Evolutionary conservation across 30 jellyfish, hydroid and myxozoan species (phyloP).

Genomic region (Mastigias papua): DNA sequence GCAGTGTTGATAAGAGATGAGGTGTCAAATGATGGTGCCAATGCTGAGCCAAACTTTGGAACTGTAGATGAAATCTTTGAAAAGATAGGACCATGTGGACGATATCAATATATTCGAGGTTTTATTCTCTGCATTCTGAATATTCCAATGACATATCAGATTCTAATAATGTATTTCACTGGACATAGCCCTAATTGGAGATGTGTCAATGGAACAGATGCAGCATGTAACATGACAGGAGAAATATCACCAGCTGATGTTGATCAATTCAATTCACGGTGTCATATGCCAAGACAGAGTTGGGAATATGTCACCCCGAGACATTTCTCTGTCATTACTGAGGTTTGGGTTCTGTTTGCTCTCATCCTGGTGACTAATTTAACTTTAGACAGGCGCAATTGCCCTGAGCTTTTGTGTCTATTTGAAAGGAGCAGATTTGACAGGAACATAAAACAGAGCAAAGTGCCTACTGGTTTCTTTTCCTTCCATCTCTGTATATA

Average conservation of each 20-base stretch:
- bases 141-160: conserved; percentile 64
- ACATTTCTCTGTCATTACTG: conserved; percentile 66
- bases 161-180: conserved; percentile 77
- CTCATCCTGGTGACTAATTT: background rate
- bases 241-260: conserved; percentile 50
- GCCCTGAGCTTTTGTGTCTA: background rate
- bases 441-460: no score
- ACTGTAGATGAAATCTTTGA: conserved; percentile 66
- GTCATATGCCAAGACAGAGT: conserved; percentile 62
- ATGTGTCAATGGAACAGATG: conserved; percentile 50
- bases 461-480: no score
- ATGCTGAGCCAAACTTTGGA: conserved; percentile 1
- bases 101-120: conserved; percentile 61
- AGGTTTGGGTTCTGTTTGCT: conserved; percentile 63
- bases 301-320: conserved; percentile 72
- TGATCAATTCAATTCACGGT: conserved; percentile 58
- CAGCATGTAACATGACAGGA: conserved; percentile 28
- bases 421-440: no score
- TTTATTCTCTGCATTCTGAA: conserved; percentile 32
- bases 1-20: conserved; percentile 1
- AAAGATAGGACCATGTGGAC: conserved; percentile 86
- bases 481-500: no score
- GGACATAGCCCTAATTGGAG: conserved; percentile 93
- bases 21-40: background rate
- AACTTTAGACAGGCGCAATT: background rate